Percentiles rank a stretch among this genome's conserved stretches.
Evolutionary conservation across 2,113 vertebrate genomes (phyloP).

Genomic region (Tamias sibiricus): DNA sequence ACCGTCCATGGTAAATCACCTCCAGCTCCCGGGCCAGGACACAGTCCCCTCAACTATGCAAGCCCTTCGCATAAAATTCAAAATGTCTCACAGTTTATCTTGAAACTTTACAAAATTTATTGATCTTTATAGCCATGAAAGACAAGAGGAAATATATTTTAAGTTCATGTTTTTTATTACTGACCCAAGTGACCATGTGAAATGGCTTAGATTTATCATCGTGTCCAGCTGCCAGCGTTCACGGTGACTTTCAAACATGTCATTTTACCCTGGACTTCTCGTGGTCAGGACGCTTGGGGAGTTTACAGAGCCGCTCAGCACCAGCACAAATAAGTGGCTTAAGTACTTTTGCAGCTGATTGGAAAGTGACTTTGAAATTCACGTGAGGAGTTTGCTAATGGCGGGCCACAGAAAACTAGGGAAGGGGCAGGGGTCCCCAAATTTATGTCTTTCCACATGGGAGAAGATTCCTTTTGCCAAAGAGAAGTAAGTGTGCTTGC

Average conservation of each 20-base stretch:
- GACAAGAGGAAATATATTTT: conserved; percentile 59
- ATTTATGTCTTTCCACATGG: not conserved
- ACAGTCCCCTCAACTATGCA: not conserved
- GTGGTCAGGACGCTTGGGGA: not conserved
- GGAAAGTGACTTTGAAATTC: conserved; percentile 43
- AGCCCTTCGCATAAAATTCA: conserved; percentile 45
- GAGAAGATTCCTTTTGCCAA: not conserved
- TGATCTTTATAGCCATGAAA: conserved; percentile 59
- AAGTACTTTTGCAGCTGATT: conserved; percentile 67
- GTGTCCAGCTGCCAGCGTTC: not conserved
- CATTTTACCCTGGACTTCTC: conserved; percentile 25
- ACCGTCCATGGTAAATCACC: not conserved
- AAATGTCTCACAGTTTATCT: conserved; percentile 52
- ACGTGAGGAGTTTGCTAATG: not conserved
- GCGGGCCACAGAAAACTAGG: not conserved
- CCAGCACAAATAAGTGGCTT: conserved; percentile 31
- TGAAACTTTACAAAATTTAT: conserved; percentile 61
- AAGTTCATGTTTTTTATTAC: conserved; percentile 58
- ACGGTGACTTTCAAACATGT: conserved; percentile 60
- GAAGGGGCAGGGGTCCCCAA: not conserved
- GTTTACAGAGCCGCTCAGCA: conserved; percentile 9
- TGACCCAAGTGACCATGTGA: not conserved
- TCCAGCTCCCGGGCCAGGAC: not conserved
- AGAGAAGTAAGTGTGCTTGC: not conserved
- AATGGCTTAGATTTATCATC: conserved; percentile 59